A percentile compares a stretch with the other conserved stretches of the same genome.
phyloP scores from a whole-genome alignment of 2,888 invertebrate genomes.

The Melieria crassipennis region DNA sequence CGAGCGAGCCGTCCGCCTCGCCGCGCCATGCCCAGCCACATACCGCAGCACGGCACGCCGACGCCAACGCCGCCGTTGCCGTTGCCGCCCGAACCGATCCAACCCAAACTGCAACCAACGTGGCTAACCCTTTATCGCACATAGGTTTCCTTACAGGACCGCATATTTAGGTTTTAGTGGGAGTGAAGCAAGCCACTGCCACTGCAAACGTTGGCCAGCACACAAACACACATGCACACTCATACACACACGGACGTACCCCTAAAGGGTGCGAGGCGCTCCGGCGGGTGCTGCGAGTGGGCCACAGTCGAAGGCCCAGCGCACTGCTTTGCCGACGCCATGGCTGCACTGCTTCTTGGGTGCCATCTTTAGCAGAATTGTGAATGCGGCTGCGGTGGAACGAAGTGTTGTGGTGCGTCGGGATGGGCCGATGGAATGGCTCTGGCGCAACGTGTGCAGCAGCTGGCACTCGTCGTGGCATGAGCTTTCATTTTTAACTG shows the following conservation, averaged over 20 bases:
- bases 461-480: no score
- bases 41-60: background rate
- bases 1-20: no score
- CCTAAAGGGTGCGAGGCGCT: no score
- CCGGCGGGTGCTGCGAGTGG: no score
- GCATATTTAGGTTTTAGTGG: conserved; percentile 68
- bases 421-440: no score
- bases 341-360: no score
- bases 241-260: background rate
- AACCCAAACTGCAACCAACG: conserved; percentile 65
- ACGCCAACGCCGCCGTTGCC: conserved; percentile 18
- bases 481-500: no score
- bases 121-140: conserved; percentile 68
- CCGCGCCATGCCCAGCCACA: no score
- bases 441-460: no score
- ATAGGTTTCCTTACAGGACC: conserved; percentile 68
- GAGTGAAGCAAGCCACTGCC: conserved; percentile 64
- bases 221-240: conserved; percentile 19
- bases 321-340: background rate
- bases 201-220: conserved; percentile 46
- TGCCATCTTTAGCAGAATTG: no score
- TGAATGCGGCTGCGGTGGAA: no score
- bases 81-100: conserved; percentile 52
- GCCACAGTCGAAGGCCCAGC: background rate
- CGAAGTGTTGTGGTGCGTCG: no score